phyloP scores from a whole-genome alignment of 2,888 invertebrate genomes.

The Morpho achilles region DNA sequence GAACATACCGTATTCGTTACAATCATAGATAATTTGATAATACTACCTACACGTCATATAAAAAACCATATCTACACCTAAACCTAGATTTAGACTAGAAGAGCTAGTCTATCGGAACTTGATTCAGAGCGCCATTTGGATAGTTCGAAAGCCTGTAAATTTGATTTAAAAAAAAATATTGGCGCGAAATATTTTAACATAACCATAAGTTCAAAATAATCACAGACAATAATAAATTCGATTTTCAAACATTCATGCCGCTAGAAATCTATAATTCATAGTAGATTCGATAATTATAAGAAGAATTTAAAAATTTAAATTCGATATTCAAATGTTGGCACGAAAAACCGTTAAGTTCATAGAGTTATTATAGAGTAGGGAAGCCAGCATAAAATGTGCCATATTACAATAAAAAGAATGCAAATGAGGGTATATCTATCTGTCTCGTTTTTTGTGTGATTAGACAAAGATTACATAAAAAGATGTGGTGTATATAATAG shows the following conservation, averaged over 20 bases:
- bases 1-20: slow-evolving; percentile 42
- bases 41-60: slow-evolving; percentile 71
- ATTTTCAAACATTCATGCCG: neutral
- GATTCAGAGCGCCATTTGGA: slow-evolving; percentile 31
- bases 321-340: too few species aligned
- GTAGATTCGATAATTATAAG: too few species aligned
- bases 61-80: slow-evolving; percentile 73
- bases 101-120: slow-evolving; percentile 60
- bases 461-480: too few species aligned
- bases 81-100: slow-evolving; percentile 44
- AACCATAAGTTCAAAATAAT: too few species aligned
- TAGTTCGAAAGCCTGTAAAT: slow-evolving; percentile 20
- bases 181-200: too few species aligned
- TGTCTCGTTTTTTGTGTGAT: too few species aligned
- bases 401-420: neutral
- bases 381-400: neutral
- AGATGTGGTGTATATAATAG: too few species aligned
- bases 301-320: too few species aligned
- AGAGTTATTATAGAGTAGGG: too few species aligned
- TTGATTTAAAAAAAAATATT: neutral
- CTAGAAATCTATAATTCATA: neutral
- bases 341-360: too few species aligned
- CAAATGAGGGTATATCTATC: too few species aligned
- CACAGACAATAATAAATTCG: neutral
- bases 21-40: slow-evolving; percentile 66